Evolutionary conservation across 2,113 vertebrate genomes (phyloP).

Genomic region (Blennius ocellaris): DNA sequence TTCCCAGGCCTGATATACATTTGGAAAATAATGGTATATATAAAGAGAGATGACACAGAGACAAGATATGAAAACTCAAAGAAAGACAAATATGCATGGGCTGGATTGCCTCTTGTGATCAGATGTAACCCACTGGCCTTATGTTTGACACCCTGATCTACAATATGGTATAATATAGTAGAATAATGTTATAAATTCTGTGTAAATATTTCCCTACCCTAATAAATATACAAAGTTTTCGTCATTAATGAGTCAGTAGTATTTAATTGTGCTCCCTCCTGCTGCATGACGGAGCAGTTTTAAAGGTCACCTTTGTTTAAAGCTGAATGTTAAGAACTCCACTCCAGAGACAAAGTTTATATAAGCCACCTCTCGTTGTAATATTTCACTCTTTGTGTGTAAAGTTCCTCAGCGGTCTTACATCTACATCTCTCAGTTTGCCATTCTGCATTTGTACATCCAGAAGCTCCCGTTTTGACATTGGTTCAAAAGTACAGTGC

Average conservation of each 20-base stretch:
- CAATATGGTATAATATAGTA: too few species aligned
- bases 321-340: neutral
- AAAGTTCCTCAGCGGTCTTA: conserved; percentile 1
- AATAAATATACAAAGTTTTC: too few species aligned
- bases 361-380: neutral
- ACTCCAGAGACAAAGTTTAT: neutral
- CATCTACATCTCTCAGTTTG: conserved; percentile 17
- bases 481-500: conserved; percentile 39
- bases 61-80: too few species aligned
- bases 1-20: too few species aligned
- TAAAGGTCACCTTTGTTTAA: neutral
- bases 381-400: neutral
- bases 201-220: too few species aligned
- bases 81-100: too few species aligned
- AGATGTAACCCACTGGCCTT: too few species aligned
- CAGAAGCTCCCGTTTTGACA: conserved; percentile 36
- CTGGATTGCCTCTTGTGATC: too few species aligned
- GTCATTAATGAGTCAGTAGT: neutral
- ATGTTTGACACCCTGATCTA: too few species aligned
- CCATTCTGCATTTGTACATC: conserved; percentile 15
- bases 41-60: too few species aligned
- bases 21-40: too few species aligned
- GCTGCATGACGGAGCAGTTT: neutral
- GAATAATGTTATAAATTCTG: too few species aligned
- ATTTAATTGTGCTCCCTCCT: neutral